Percentiles rank a stretch among this genome's conserved stretches.
Conservation (phyloP, 2,113 vertebrate genomes). For the human (Homo sapiens) region GRCh38 chr16:28121001-28121500, state of each 20-base stretch:
- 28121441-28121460: background rate
- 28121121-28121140: background rate
- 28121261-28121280: too few relatives aligned
- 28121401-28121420: background rate
- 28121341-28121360: background rate
- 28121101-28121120: background rate
- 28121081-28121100: background rate
- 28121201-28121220: background rate
- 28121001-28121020: background rate
- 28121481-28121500: background rate
- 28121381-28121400: accelerated
- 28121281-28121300: background rate
- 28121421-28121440: background rate
- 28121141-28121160: background rate
- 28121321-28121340: background rate
- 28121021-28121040: background rate
- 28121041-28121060: background rate
- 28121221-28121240: background rate
- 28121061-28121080: background rate
- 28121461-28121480: background rate
- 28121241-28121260: background rate
- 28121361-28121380: background rate
- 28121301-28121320: background rate
- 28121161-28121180: background rate
- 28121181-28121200: background rate